A percentile compares a stretch with the other conserved stretches of the same genome.
phyloP scores from a whole-genome alignment of 2,888 invertebrate species.

The Xestia xanthographa region DNA sequence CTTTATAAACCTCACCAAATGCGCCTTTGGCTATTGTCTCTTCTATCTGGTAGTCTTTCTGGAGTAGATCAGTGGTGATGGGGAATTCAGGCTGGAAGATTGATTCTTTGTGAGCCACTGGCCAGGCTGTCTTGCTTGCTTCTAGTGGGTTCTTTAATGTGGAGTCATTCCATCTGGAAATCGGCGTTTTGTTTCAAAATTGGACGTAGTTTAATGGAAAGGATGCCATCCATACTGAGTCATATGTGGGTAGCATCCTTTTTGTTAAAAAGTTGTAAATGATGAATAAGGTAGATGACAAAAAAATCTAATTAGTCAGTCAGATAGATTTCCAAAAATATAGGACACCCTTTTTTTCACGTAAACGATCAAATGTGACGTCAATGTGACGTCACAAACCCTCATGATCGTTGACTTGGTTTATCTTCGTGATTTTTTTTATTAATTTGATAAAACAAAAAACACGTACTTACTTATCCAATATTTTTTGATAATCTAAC shows the following conservation, averaged over 20 bases:
- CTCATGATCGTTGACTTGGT: too few relatives aligned
- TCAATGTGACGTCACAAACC: too few relatives aligned
- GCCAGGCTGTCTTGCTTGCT: conserved; percentile 94
- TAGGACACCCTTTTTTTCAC: too few relatives aligned
- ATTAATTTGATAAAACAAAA: too few relatives aligned
- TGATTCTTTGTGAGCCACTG: conserved; percentile 95
- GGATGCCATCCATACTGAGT: background rate
- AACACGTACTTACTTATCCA: too few relatives aligned
- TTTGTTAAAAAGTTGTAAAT: background rate
- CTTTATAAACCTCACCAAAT: conserved; percentile 97
- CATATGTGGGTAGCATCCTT: background rate
- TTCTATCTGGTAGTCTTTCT: conserved; percentile 92
- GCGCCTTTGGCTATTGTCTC: conserved; percentile 96
- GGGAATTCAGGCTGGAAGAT: conserved; percentile 97
- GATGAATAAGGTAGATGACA: background rate
- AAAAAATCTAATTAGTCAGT: too few relatives aligned
- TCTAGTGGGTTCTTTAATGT: conserved; percentile 91
- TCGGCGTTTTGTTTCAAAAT: background rate
- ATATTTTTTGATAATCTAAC: too few relatives aligned
- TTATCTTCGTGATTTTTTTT: too few relatives aligned
- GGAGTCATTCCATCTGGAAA: conserved; percentile 92
- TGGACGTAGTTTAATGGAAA: background rate
- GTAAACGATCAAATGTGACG: too few relatives aligned
- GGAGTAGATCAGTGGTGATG: conserved; percentile 90
- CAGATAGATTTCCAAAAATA: too few relatives aligned